Evolutionary conservation across 2,888 invertebrate genomes (phyloP), one percentile per base, ranked within the genome.

Genomic region (Chrysodeixis includens): DNA sequence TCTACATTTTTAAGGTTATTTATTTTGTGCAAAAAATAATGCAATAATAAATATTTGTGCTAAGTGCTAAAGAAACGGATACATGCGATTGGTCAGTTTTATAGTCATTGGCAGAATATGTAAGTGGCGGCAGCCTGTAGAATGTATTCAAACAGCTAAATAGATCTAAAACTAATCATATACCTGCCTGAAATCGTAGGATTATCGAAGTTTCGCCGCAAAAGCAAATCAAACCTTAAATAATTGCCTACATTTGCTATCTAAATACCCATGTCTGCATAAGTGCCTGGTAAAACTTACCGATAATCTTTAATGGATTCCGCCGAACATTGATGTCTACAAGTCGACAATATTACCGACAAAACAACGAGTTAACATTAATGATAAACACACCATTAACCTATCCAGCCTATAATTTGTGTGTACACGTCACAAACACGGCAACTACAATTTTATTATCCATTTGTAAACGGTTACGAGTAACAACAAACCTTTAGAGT

Each of bases 401-500:
- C 72, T 46, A 76, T 71, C 68, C 70, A 76, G 61, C 71, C 69
- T 78, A 80, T 79, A 83, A 81, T 82, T 83, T 83, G 80, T 83
- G 75, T 77, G 78, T 71, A 71, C 76, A 74, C 76, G 51, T 62
- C 46, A 76, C 67, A 32, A 57, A 53, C 73, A 74, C 72, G 71
- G 62, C 76, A 82, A 78, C 76, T 78, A 82, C 76, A 67, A 75
- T 81, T 88, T 88, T 85, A 90, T 82, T 86, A 84, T 84, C 88
- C 84, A 89, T 88, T 90, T 85, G 87, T 86, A 86, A 87, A 73
- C 84, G 87, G 91, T 91, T 88, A 91, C 84, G 91, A 87, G 85
- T 83, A 86, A 86, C 86, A 88, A 85, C 78, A 82, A 78, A 76
- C 84, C 77, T 71, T 77, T 77, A 79, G 81, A 84, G 84, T 82